These are phyloP conservation scores for Elgaria multicarinata DNA, from an alignment of 2,113 vertebrate genomes.

Conservation along the genomic window DNA sequence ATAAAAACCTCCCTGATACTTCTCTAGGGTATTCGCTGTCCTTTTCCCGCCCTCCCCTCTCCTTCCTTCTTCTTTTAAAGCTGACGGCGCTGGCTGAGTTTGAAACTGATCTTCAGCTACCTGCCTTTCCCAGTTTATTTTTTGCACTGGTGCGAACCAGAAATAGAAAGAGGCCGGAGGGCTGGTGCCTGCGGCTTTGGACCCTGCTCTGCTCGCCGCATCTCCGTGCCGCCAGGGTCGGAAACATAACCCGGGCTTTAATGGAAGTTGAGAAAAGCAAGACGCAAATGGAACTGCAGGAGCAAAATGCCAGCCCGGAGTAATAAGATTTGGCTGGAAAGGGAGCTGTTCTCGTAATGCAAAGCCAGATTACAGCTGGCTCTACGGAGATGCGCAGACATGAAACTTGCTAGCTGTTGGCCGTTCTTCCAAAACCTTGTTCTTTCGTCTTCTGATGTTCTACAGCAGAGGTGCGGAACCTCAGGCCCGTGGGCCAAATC, in stretches of 20 bases:
- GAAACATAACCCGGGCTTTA: conserved; percentile 52
- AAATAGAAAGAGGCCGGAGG: conserved; percentile 36
- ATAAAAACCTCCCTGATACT: conserved; percentile 35
- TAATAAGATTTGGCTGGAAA: background rate
- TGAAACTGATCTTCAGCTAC: conserved; percentile 32
- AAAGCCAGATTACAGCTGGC: background rate
- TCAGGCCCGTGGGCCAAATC: background rate
- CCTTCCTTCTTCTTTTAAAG: background rate
- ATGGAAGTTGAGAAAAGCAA: background rate
- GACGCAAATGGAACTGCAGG: background rate
- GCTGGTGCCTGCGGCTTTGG: background rate
- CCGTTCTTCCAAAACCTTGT: background rate
- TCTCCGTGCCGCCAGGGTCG: background rate
- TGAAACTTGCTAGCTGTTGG: background rate
- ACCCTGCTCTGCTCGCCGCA: conserved; percentile 28
- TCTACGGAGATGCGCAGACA: too few relatives aligned
- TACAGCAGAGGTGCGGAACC: background rate
- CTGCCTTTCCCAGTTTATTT: conserved; percentile 45
- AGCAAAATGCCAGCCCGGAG: too few relatives aligned
- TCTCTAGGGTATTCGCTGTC: conserved; percentile 30
- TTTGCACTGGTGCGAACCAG: conserved; percentile 40
- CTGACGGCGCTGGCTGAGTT: conserved; percentile 19
- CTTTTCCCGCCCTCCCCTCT: too few relatives aligned
- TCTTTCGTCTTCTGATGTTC: background rate
- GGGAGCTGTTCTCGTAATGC: too few relatives aligned